A percentile compares a stretch with the other conserved stretches of the same genome.
phyloP scores from a whole-genome alignment of 2,113 vertebrate species.

The Acanthisitta chloris region DNA sequence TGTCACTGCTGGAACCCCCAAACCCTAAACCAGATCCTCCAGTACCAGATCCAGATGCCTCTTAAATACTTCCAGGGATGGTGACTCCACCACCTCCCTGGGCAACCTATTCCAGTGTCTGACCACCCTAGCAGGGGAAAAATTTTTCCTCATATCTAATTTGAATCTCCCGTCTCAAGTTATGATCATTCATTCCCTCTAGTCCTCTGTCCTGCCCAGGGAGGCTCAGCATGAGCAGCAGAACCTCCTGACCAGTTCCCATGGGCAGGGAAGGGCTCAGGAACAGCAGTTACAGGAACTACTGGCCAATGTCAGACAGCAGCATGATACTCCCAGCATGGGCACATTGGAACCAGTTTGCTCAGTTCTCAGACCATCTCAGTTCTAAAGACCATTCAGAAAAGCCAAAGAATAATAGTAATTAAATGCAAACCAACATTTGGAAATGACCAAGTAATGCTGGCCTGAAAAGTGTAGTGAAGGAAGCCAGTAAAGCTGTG shows the following conservation, averaged over 20 bases:
- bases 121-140: too few species aligned
- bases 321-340: background rate
- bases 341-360: background rate
- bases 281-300: background rate
- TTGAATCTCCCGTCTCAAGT: too few species aligned
- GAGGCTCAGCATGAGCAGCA: background rate
- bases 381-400: background rate
- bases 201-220: background rate
- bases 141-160: too few species aligned
- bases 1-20: too few species aligned
- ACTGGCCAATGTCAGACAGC: background rate
- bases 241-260: background rate
- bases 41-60: too few species aligned
- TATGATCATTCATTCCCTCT: too few species aligned
- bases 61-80: too few species aligned
- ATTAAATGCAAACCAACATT: background rate
- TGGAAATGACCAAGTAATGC: background rate
- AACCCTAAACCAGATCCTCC: too few species aligned
- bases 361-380: background rate
- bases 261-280: background rate
- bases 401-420: background rate
- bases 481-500: background rate
- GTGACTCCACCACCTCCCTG: too few species aligned
- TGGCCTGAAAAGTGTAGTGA: rapidly evolving
- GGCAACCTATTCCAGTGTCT: too few species aligned